Evolutionary conservation across 2,113 vertebrate species (phyloP).

Genomic region (Trichechus manatus): DNA sequence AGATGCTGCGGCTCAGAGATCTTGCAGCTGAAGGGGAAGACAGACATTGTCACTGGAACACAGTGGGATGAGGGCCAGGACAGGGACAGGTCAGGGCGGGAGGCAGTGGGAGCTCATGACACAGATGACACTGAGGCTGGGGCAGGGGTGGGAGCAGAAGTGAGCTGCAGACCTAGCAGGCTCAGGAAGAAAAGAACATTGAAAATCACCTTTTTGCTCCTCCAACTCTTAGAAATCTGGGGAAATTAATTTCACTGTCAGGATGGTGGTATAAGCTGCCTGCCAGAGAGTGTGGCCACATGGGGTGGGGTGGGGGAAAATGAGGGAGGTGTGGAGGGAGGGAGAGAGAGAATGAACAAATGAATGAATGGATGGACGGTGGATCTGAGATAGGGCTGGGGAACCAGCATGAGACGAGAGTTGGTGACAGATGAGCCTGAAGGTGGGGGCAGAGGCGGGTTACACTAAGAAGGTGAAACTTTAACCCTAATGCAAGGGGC

Average conservation of each 20-base stretch:
- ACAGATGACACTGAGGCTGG: background rate
- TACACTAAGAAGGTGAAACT: background rate
- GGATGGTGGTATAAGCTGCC: background rate
- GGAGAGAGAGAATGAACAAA: background rate
- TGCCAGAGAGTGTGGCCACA: background rate
- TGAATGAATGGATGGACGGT: no score
- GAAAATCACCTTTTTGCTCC: background rate
- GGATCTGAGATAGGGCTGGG: background rate
- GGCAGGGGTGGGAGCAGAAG: background rate
- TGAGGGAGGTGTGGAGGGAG: background rate
- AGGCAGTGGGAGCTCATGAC: background rate
- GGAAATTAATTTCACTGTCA: conserved; percentile 46
- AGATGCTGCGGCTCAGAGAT: background rate
- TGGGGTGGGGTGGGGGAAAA: background rate
- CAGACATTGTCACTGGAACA: background rate
- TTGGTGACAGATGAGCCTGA: background rate
- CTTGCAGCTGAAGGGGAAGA: background rate
- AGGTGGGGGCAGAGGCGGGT: fast-evolving
- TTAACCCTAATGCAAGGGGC: background rate
- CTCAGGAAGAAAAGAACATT: background rate
- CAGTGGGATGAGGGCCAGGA: background rate
- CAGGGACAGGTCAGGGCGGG: background rate
- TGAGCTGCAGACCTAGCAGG: background rate
- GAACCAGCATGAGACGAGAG: background rate
- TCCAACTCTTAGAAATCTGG: background rate